Conservation (phyloP, 2,888 invertebrate genomes). For the Nematopogon swammerdamellus region DNA sequence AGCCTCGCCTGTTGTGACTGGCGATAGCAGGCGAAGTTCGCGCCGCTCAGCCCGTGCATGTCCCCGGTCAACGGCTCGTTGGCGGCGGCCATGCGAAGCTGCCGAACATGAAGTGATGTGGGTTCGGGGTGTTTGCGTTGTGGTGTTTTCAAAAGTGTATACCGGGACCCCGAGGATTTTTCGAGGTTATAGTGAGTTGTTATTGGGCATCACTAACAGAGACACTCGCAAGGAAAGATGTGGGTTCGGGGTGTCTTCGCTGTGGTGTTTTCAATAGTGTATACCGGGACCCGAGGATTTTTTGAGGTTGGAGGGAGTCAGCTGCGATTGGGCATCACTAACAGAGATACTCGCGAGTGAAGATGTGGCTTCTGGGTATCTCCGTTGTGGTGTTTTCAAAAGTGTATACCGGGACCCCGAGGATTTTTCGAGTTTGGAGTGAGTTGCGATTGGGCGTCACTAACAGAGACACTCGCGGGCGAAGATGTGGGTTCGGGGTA, state of each 20-base stretch:
- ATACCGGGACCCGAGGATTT: too few relatives aligned
- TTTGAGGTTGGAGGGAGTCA: too few relatives aligned
- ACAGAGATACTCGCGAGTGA: too few relatives aligned
- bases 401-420: background rate
- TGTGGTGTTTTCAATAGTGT: background rate
- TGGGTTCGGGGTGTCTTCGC: background rate
- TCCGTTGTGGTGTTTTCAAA: too few relatives aligned
- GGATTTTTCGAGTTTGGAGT: background rate
- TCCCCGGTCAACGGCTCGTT: slow-evolving; percentile 91
- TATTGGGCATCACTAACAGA: background rate
- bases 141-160: background rate
- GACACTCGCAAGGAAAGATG: background rate
- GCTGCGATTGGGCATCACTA: too few relatives aligned
- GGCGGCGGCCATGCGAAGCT: slow-evolving; percentile 90
- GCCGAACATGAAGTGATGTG: slow-evolving; percentile 11
- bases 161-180: background rate
- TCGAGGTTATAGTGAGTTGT: background rate
- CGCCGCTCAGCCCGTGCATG: slow-evolving; percentile 88
- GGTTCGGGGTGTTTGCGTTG: too few relatives aligned
- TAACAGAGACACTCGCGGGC: background rate
- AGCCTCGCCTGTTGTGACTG: slow-evolving; percentile 86
- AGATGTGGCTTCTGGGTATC: too few relatives aligned
- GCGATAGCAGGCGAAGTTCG: slow-evolving; percentile 91
- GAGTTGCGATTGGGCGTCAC: background rate
- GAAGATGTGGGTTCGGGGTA: background rate